A percentile compares a stretch with the other conserved stretches of the same genome.
Evolutionary conservation across 2,797 vertebrate species (phyloP).

Genomic region (Spinus pinus): DNA sequence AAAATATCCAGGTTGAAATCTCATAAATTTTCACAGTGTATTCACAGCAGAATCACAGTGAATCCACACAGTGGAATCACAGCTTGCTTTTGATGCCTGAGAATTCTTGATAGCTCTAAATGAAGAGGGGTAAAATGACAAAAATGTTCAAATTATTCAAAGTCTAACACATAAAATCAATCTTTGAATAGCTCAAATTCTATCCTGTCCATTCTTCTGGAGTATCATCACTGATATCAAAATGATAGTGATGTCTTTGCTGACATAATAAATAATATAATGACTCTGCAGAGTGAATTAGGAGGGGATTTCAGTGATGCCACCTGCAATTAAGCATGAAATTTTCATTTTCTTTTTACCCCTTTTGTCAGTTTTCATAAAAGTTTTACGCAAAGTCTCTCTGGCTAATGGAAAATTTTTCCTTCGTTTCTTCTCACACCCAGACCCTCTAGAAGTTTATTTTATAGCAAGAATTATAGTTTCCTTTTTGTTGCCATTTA

Average conservation of each 20-base stretch:
- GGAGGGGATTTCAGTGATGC: background rate
- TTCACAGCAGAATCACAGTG: background rate
- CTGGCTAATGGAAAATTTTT: background rate
- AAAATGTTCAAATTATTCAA: background rate
- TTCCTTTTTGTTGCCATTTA: background rate
- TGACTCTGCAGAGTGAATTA: background rate
- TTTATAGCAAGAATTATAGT: background rate
- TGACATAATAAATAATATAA: background rate
- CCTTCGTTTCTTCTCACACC: background rate
- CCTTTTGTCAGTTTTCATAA: rapidly evolving
- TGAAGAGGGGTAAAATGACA: background rate
- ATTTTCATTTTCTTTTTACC: background rate
- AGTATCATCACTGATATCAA: background rate
- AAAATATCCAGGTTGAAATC: background rate
- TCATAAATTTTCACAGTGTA: background rate
- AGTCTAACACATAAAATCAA: background rate
- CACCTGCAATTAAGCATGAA: background rate
- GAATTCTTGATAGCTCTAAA: background rate
- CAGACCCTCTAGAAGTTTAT: background rate
- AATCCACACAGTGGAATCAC: background rate
- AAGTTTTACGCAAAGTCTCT: background rate
- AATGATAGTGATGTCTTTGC: background rate
- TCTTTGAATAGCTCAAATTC: background rate
- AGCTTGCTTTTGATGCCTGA: background rate
- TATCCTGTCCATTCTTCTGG: background rate